These are phyloP conservation scores for Philypnodon macrostomus DNA, from an alignment of 2,797 vertebrate species.

Conservation along the genomic window DNA sequence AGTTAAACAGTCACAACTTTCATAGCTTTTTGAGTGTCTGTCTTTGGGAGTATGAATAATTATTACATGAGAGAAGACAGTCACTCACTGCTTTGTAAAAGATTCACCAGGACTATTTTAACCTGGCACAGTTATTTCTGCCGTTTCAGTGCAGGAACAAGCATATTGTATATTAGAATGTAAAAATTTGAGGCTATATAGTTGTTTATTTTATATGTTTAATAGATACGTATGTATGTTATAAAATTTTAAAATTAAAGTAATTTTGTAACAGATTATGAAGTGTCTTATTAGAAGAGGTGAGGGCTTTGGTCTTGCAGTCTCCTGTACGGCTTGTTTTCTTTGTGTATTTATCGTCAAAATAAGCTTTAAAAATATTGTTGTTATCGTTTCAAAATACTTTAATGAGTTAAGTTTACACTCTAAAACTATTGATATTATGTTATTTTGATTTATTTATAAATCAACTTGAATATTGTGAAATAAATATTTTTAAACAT, in stretches of 20 bases:
- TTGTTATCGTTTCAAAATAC: conserved; percentile 75
- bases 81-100: conserved; percentile 50
- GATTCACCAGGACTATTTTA: conserved; percentile 48
- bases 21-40: conserved; percentile 31
- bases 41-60: conserved; percentile 51
- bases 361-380: conserved; percentile 78
- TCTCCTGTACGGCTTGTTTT: conserved; percentile 69
- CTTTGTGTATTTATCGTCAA: conserved; percentile 73
- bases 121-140: conserved; percentile 70
- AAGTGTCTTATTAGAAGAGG: conserved; percentile 79
- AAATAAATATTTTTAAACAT: conserved; percentile 76
- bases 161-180: conserved; percentile 78
- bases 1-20: conserved; percentile 11
- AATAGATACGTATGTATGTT: conserved; percentile 76
- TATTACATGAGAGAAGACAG: conserved; percentile 40
- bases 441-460: conserved; percentile 70
- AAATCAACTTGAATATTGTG: conserved; percentile 71
- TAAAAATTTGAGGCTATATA: conserved; percentile 71
- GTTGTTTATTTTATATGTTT: conserved; percentile 81
- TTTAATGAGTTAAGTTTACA: conserved; percentile 75
- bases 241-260: conserved; percentile 78
- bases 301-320: conserved; percentile 72
- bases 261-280: conserved; percentile 83
- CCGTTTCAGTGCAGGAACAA: conserved; percentile 69
- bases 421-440: conserved; percentile 69